These are phyloP conservation scores for Platysteira castanea DNA, from an alignment of 2,113 vertebrate genomes.

Conservation along the genomic window DNA sequence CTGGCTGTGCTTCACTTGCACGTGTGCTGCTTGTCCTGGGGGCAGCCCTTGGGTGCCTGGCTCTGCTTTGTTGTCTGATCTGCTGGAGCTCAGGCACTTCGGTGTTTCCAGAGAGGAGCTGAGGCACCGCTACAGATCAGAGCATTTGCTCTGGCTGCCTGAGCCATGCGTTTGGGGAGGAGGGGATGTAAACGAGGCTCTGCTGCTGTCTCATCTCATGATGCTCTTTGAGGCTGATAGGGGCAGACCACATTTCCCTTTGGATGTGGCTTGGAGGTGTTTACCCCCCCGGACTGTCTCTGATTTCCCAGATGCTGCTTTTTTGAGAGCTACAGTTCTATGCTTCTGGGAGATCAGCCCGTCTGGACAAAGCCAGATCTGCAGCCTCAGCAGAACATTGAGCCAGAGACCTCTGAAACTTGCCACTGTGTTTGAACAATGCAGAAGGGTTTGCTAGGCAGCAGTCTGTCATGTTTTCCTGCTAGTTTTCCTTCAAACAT, in stretches of 20 bases:
- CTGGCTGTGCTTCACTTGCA: neutral
- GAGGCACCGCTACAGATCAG: neutral
- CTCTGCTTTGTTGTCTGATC: neutral
- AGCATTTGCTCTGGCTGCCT: neutral
- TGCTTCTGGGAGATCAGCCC: slow-evolving; percentile 18
- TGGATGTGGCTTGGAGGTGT: neutral
- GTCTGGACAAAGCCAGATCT: slow-evolving; percentile 10
- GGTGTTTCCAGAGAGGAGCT: neutral
- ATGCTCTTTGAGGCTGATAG: neutral
- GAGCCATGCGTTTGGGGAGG: rapidly evolving
- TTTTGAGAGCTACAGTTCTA: neutral
- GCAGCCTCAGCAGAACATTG: slow-evolving; percentile 29
- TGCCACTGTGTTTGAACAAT: slow-evolving; percentile 6
- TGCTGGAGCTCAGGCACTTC: neutral
- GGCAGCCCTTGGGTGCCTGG: neutral
- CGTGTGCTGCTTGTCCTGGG: neutral
- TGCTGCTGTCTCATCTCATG: neutral
- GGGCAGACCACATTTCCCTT: neutral
- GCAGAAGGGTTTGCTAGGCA: slow-evolving; percentile 18
- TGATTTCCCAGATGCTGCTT: slow-evolving; percentile 17
- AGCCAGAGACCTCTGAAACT: slow-evolving; percentile 39
- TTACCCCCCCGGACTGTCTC: neutral
- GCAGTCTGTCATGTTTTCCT: neutral
- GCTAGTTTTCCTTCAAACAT: neutral
- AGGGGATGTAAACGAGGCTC: neutral